Percentiles rank a stretch among this genome's conserved stretches.
phyloP scores from a whole-genome alignment of 30 jellyfish, hydroid and myxozoan species.

The Turritopsis rubra region DNA sequence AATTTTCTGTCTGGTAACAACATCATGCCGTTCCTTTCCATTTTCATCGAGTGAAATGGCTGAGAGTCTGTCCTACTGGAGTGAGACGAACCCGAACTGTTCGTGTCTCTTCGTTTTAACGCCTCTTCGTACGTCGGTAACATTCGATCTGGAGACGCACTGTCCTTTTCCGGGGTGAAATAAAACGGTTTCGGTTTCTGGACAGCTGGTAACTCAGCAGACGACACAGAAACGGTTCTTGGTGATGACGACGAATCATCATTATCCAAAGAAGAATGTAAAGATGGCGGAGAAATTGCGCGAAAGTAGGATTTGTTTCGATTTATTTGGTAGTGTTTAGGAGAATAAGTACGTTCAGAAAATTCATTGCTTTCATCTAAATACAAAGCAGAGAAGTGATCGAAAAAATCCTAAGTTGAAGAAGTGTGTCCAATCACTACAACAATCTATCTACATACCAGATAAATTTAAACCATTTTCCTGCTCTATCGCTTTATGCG shows the following conservation, averaged over 20 bases:
- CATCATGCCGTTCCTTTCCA: neutral
- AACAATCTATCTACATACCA: neutral
- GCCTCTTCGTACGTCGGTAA: constrained; percentile 78
- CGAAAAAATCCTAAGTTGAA: neutral
- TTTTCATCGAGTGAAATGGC: neutral
- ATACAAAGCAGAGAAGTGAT: neutral
- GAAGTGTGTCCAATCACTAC: neutral
- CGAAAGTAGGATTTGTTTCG: constrained; percentile 48
- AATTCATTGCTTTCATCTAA: constrained; percentile 19
- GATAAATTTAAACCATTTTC: neutral
- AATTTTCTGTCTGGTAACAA: constrained; percentile 20
- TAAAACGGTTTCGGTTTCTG: constrained; percentile 49
- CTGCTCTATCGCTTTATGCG: neutral
- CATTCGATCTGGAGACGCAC: neutral
- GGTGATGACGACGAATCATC: constrained; percentile 21
- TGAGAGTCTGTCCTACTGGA: neutral
- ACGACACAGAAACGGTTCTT: constrained; percentile 58
- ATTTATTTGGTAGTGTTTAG: constrained; percentile 1
- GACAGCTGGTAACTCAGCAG: constrained; percentile 57
- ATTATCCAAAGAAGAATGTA: neutral
- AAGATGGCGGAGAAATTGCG: constrained; percentile 23
- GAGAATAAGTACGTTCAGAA: constrained; percentile 9
- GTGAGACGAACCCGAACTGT: constrained; percentile 21
- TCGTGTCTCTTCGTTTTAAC: constrained; percentile 40
- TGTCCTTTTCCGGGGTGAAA: constrained; percentile 21